These are phyloP conservation scores for Eptesicus fuscus DNA, from an alignment of 2,113 vertebrate species.

Conservation along the genomic window DNA sequence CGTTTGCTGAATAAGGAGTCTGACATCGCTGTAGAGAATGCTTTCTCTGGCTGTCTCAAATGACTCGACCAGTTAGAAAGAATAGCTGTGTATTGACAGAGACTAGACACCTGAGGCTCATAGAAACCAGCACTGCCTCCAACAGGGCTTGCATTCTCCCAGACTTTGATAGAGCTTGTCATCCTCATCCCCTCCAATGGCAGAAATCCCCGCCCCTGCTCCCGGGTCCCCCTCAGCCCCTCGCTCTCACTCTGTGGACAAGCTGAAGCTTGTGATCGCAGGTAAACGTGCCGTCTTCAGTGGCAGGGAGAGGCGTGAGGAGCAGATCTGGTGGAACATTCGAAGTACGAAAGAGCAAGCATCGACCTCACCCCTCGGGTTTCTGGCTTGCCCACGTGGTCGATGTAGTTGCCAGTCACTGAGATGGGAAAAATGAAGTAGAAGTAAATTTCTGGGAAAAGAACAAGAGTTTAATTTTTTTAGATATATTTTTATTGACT, in stretches of 20 bases:
- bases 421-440: background rate
- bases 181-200: background rate
- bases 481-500: no score
- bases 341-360: background rate
- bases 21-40: background rate
- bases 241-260: background rate
- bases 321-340: background rate
- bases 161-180: background rate
- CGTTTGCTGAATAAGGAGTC: constrained; percentile 9
- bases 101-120: constrained; percentile 26
- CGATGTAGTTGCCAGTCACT: background rate
- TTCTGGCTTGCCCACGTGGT: background rate
- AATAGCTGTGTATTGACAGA: background rate
- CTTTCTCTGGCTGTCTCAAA: background rate
- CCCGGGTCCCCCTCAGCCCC: rapidly evolving
- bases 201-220: background rate
- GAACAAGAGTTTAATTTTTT: background rate
- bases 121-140: background rate
- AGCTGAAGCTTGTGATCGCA: background rate
- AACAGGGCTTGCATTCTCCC: background rate
- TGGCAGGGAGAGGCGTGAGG: background rate
- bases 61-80: background rate
- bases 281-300: background rate
- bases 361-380: background rate
- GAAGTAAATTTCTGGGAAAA: background rate